A percentile compares a stretch with the other conserved stretches of the same genome.
phyloP scores from a whole-genome alignment of 30 jellyfish, hydroid and myxozoan genomes.

The Pseudorhiza aurosa region DNA sequence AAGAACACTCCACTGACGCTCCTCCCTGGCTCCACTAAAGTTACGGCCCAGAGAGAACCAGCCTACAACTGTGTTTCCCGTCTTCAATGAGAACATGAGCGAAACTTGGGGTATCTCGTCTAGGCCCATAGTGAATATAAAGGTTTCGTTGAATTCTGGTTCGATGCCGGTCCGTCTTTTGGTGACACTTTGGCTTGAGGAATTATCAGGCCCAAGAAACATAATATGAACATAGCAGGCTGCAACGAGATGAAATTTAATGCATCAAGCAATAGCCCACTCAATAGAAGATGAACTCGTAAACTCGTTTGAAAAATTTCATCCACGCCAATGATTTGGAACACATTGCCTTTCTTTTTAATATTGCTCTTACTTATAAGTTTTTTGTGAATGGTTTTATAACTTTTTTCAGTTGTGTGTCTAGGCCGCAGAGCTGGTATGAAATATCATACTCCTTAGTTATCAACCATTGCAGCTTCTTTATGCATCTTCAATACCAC shows the following conservation, averaged over 20 bases:
- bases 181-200: slow-evolving; percentile 44
- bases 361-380: too few relatives aligned
- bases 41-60: slow-evolving; percentile 71
- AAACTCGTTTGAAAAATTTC: too few relatives aligned
- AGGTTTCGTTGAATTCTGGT: slow-evolving; percentile 60
- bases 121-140: slow-evolving; percentile 52
- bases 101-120: slow-evolving; percentile 50
- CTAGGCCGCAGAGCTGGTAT: too few relatives aligned
- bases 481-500: too few relatives aligned
- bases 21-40: slow-evolving; percentile 55
- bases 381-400: neutral
- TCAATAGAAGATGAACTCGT: too few relatives aligned
- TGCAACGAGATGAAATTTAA: slow-evolving; percentile 5
- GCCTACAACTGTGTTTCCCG: slow-evolving; percentile 54
- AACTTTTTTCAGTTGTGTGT: too few relatives aligned
- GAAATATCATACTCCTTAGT: too few relatives aligned
- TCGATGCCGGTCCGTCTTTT: slow-evolving; percentile 53
- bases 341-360: too few relatives aligned
- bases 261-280: too few relatives aligned
- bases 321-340: too few relatives aligned
- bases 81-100: slow-evolving; percentile 28
- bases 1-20: slow-evolving; percentile 41
- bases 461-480: too few relatives aligned
- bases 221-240: slow-evolving; percentile 47
- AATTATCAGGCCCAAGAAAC: slow-evolving; percentile 37